Evolutionary conservation across 2,797 vertebrate species (phyloP), one percentile per base, ranked within the genome.

Genomic region (Sebastes oblongus): DNA sequence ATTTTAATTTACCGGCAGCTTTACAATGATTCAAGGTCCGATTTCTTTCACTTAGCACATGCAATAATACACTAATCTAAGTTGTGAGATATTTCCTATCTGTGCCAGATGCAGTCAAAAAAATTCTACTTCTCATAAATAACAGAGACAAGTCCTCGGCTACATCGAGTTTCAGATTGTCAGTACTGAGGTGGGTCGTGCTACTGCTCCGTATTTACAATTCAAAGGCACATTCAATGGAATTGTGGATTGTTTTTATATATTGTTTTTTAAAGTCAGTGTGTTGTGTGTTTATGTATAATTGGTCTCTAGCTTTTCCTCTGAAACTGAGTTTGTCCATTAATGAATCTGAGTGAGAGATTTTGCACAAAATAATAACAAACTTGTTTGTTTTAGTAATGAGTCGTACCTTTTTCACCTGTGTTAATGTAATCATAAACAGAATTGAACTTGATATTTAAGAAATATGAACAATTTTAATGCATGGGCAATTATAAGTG

Each of bases 281-380:
- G 13, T 29, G n/a, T 36, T 54, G 4, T n/a, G 52, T 78, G 39
- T 72, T 67, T 69, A 39, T 69, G 20, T 70, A 22, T 66, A 22
- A 9, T 29, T 54, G 10, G 16, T 67, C 12, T 68, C 6, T 58
- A 46, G 11, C 39, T 20, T 25, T 80, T 27, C 4, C 4, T 67
- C 5, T 75, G 18, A 74, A 25, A 67, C 18, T 52, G 10, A 50
- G 3, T 52, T 81, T 72, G 7, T 39, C 32, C 2, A 14, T 20
- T n/a, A n/a, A 42, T 78, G 22, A 68, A 70, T 68, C 18, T 10
- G 6, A 69, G 6, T 67, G 22, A 52, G 12, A 62, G 4, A 27
- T 73, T 83, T 90, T 85, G 84, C 82, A 90, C 78, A 87, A 59
- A 59, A 24, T 16, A 54, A 24, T 16, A 54, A 54, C 22, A 66